A percentile compares a stretch with the other conserved stretches of the same genome.
Conservation (phyloP, 64 coral and sea anemone genomes). For the Catalaphyllia jardinei region DNA sequence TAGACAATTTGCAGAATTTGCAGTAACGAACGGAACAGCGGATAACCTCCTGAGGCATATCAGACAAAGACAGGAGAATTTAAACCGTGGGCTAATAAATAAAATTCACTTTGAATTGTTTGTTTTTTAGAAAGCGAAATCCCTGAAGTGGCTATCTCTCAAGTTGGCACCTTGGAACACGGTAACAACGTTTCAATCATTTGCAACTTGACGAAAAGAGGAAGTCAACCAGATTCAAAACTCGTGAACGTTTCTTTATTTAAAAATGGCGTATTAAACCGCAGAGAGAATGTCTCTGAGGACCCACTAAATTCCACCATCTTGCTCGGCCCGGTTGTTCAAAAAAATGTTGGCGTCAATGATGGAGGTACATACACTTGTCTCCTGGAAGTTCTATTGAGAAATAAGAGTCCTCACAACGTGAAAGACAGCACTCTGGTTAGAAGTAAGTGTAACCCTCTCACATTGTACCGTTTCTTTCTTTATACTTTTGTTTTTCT, state of each 20-base stretch:
- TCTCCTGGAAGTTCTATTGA: background rate
- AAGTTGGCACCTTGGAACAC: background rate
- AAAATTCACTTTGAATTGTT: background rate
- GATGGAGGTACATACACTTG: slow-evolving; percentile 7
- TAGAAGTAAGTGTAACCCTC: background rate
- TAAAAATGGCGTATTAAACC: background rate
- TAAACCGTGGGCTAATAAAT: too few species aligned
- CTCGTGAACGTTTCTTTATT: background rate
- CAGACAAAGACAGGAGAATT: too few species aligned
- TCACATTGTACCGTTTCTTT: too few species aligned
- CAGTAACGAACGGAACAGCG: too few species aligned
- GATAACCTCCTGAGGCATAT: too few species aligned
- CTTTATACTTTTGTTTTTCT: too few species aligned
- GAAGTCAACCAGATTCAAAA: background rate
- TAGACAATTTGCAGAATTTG: too few species aligned
- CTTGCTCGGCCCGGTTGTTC: background rate
- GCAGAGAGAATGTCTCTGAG: background rate
- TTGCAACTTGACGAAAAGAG: background rate
- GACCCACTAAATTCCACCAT: background rate
- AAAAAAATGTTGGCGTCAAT: background rate
- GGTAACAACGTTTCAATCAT: background rate
- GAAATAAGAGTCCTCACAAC: background rate
- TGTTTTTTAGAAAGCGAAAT: background rate
- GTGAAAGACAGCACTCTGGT: background rate
- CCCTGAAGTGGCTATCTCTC: background rate